These are phyloP conservation scores for Tinamus guttatus DNA, from an alignment of 2,113 vertebrate genomes.

Conservation along the genomic window DNA sequence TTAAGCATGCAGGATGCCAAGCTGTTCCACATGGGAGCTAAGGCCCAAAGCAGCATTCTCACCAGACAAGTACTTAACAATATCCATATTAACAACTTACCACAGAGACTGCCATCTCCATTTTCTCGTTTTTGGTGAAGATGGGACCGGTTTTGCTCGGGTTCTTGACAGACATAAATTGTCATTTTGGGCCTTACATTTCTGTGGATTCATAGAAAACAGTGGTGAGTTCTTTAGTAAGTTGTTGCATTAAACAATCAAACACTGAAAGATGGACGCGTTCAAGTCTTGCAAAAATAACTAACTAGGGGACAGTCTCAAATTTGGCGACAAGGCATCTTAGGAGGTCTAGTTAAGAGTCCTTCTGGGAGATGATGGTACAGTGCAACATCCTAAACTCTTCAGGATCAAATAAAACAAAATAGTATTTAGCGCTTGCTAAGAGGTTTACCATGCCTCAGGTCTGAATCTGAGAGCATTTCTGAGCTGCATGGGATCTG, in stretches of 20 bases:
- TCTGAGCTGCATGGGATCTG: neutral
- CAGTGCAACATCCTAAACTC: neutral
- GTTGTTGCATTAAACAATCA: neutral
- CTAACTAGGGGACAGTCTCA: neutral
- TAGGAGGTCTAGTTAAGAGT: neutral
- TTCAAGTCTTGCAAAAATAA: neutral
- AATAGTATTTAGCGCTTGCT: neutral
- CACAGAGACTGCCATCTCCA: slow-evolving; percentile 77
- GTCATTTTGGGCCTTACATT: slow-evolving; percentile 92
- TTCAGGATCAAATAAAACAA: neutral
- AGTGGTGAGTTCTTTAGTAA: neutral
- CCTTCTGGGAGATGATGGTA: neutral
- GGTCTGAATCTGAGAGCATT: neutral
- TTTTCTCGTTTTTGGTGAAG: slow-evolving; percentile 76
- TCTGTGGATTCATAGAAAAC: slow-evolving; percentile 71
- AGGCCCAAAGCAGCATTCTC: neutral
- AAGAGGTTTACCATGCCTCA: neutral
- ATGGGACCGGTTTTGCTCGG: slow-evolving; percentile 81
- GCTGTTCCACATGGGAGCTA: neutral
- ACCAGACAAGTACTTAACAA: neutral
- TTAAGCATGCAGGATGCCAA: neutral
- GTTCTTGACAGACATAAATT: slow-evolving; percentile 92
- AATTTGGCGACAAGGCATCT: neutral
- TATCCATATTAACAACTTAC: slow-evolving; percentile 61
- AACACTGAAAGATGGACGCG: neutral